phyloP scores from a whole-genome alignment of 2,113 vertebrate genomes.

The Brachyistius frenatus region DNA sequence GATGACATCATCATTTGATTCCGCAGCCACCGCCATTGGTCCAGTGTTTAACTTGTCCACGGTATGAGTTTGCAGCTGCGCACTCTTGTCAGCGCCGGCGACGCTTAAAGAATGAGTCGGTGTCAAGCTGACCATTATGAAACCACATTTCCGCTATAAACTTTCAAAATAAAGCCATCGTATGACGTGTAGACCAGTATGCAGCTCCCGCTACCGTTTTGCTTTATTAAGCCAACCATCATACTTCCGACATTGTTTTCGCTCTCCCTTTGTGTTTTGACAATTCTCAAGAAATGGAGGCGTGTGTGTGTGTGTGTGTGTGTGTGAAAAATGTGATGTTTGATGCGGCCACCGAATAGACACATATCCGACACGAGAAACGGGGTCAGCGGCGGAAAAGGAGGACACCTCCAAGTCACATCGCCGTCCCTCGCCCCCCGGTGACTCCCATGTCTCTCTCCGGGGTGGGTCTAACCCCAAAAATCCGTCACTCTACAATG shows the following conservation, averaged over 20 bases:
- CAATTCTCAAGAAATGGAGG: slow-evolving; percentile 16
- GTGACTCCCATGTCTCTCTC: slow-evolving; percentile 30
- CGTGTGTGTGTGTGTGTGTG: slow-evolving; percentile 23
- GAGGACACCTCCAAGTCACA: slow-evolving; percentile 29
- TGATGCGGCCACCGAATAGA: slow-evolving; percentile 45
- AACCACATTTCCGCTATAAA: neutral
- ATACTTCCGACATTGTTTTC: slow-evolving; percentile 7
- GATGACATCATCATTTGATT: slow-evolving; percentile 61
- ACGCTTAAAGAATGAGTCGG: neutral
- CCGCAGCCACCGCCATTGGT: slow-evolving; percentile 40
- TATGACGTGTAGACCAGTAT: neutral
- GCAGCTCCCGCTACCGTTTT: neutral
- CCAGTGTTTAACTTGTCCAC: slow-evolving; percentile 1
- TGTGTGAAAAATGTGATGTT: slow-evolving; percentile 12
- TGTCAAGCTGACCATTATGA: fast-evolving
- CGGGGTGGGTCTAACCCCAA: slow-evolving; percentile 45
- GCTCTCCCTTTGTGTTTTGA: neutral
- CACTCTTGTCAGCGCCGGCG: slow-evolving; percentile 32
- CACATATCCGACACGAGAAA: slow-evolving; percentile 32
- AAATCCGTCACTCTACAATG: slow-evolving; percentile 50
- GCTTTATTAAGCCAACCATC: slow-evolving; percentile 7
- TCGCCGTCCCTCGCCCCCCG: neutral
- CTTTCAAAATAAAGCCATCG: slow-evolving; percentile 59
- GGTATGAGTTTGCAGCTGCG: slow-evolving; percentile 66
- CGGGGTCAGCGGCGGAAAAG: slow-evolving; percentile 48